phyloP scores from a whole-genome alignment of 2,113 vertebrate species.

The Sapajus apella region DNA sequence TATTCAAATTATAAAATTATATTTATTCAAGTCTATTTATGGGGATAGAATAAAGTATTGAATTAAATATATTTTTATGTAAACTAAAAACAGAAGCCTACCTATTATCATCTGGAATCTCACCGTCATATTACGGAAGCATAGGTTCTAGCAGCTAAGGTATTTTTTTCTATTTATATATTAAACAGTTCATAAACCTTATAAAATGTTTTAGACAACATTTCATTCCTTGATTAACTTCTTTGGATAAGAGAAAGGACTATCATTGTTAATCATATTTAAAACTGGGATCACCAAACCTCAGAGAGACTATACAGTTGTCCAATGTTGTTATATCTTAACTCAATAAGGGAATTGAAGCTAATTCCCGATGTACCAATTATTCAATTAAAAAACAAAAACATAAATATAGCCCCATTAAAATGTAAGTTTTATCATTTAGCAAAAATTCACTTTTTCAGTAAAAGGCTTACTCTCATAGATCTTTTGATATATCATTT shows the following conservation, averaged over 20 bases:
- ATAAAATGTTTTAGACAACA: not conserved
- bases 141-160: not conserved
- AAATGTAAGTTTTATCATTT: not conserved
- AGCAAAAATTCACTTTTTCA: not conserved
- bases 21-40: not conserved
- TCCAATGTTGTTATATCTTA: not conserved
- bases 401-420: not conserved
- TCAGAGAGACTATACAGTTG: not conserved
- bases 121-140: not conserved
- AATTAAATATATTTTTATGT: not conserved
- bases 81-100: not conserved
- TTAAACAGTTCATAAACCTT: not conserved
- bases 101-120: not conserved
- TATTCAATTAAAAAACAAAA: not conserved
- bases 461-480: not conserved
- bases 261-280: not conserved
- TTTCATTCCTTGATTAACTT: not conserved
- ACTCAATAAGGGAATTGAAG: not conserved
- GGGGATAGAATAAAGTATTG: not conserved
- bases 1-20: not conserved
- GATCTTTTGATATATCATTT: not conserved
- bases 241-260: not conserved
- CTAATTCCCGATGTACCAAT: not conserved
- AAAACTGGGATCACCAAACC: not conserved
- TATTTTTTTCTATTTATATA: not conserved